Base-by-base conservation (phyloP, 1,140 invertebrate species). In the Leptinotarsa texana region DNA sequence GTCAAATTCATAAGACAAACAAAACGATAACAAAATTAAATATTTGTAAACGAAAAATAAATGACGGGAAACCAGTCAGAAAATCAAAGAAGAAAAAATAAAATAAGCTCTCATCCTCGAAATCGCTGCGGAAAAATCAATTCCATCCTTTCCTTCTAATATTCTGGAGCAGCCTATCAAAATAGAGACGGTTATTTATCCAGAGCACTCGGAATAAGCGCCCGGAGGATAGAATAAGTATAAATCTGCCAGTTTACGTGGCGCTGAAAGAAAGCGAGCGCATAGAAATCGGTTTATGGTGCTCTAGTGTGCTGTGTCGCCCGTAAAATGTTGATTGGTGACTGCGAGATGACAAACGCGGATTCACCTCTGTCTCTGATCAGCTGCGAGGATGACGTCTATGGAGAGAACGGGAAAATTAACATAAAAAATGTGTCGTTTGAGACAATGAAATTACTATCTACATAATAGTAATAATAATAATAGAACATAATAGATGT, bases 301-400 rank as follows among this genome's bases (percentile, higher is more conserved):
- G 72, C 80, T 78, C 78, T 72, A 27, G 80, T 79, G 80, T 80
- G 76, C 76, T 80, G 80, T 80, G 78, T 63, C 66, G 78, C 74
- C 79, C 80, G 80, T 80, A 80, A 80, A 80, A 80, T 79, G 80
- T 74, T 80, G 80, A 80, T 80, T 80, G 80, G 76, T 77, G 80
- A 77, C 77, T 75, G 70, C 18, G 67, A 69, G 74, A 80, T 80
- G 79, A 80, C 75, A 80, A 78, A 80, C 78, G 77, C 4, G 3
- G 13, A 3, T 57, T 57, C 51, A 57, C 51, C 51, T 15, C 51
- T 8, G 51, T 8, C 51, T 57, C 15, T 57, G 4, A 57, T 57
- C 51, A 57, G 51, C 15, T 57, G 51, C 51, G n/a, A 18, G 2
- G 17, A 57, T 57, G 51, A 57, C 4, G 51, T n/a, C 51, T 57